Conservation (phyloP, 1,140 invertebrate species). For the Drosophila burlai region DNA sequence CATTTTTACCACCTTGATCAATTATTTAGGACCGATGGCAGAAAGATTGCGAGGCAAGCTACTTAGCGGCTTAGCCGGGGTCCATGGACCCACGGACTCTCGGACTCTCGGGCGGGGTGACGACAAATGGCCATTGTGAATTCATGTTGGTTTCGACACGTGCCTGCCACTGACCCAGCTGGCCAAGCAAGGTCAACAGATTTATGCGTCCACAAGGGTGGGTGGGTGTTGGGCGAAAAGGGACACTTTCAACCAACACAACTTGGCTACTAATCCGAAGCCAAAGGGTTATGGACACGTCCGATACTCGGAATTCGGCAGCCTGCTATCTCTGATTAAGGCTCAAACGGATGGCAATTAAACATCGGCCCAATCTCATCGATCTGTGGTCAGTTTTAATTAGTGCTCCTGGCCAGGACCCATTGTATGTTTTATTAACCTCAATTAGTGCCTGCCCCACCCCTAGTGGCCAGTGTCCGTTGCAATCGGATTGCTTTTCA, state of each 20-base stretch:
- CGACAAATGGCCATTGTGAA: conserved; percentile 76
- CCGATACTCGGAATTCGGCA: not conserved
- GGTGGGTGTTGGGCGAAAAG: not conserved
- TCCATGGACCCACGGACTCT: not conserved
- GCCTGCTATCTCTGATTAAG: conserved; percentile 21
- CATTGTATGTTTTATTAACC: conserved; percentile 66
- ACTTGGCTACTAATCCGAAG: conserved; percentile 11
- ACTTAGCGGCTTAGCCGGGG: conserved; percentile 63
- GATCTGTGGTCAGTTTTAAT: conserved; percentile 35
- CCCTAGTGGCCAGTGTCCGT: conserved; percentile 17
- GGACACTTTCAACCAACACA: conserved; percentile 13
- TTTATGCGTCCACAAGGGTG: conserved; percentile 1
- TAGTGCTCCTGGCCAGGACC: conserved; percentile 11
- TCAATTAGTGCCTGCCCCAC: conserved; percentile 50
- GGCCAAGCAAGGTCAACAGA: conserved; percentile 37
- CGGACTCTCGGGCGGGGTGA: conserved; percentile 32
- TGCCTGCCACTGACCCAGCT: conserved; percentile 45
- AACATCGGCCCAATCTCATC: conserved; percentile 18
- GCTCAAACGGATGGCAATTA: conserved; percentile 25
- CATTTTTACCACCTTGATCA: conserved; percentile 41
- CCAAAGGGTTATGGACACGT: conserved; percentile 39
- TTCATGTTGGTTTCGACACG: conserved; percentile 74
- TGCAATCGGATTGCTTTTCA: conserved; percentile 64
- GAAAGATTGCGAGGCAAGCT: conserved; percentile 36
- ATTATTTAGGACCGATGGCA: conserved; percentile 48